Percentiles rank a stretch among this genome's conserved stretches.
phyloP scores from a whole-genome alignment of 2,797 vertebrate genomes.

The Gymnoscopelus microlampas region DNA sequence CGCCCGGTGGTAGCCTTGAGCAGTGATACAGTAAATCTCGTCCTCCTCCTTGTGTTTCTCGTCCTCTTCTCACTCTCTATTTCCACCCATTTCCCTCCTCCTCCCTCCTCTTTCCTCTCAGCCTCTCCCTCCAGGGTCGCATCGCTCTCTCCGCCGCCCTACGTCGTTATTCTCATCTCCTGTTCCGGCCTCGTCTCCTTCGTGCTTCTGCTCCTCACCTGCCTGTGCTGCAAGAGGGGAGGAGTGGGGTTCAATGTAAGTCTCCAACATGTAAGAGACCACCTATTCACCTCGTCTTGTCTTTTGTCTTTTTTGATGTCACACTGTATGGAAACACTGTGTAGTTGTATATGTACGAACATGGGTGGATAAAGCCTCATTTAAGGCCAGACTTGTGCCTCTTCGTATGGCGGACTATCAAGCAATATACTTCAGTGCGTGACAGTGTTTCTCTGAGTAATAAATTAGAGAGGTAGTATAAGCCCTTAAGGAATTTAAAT shows the following conservation, averaged over 20 bases:
- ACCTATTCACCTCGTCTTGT: conserved; percentile 64
- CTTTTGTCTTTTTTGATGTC: conserved; percentile 23
- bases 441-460: too few relatives aligned
- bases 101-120: conserved; percentile 50
- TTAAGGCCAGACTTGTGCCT: conserved; percentile 5
- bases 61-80: background rate
- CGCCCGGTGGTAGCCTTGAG: too few relatives aligned
- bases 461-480: too few relatives aligned
- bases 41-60: conserved; percentile 35
- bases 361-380: too few relatives aligned
- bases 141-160: conserved; percentile 87
- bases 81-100: background rate
- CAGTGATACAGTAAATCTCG: too few relatives aligned
- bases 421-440: too few relatives aligned
- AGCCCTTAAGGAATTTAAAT: too few relatives aligned
- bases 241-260: conserved; percentile 96
- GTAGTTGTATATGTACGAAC: conserved; percentile 4
- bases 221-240: conserved; percentile 92
- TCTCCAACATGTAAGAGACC: conserved; percentile 72
- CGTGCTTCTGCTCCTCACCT: conserved; percentile 93
- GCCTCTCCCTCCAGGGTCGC: conserved; percentile 84
- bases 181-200: conserved; percentile 93
- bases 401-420: too few relatives aligned
- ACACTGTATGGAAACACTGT: conserved; percentile 31
- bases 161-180: conserved; percentile 93